Evolutionary conservation across 1,140 invertebrate species (phyloP).

Genomic region (Eubasilissa regina): DNA sequence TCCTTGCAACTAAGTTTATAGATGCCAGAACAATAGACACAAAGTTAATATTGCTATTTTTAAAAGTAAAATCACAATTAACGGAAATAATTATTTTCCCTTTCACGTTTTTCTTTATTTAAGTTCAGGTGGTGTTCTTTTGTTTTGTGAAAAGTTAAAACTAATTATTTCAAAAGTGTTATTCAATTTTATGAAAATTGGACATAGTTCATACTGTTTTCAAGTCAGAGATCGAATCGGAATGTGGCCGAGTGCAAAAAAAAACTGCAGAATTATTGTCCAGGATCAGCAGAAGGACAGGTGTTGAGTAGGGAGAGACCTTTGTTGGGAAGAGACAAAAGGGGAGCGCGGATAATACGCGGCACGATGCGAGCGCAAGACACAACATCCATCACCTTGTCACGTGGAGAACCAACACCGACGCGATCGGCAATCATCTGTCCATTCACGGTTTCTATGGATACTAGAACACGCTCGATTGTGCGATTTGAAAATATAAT

Average conservation of each 20-base stretch:
- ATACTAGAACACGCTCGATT: background rate
- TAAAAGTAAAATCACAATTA: no score
- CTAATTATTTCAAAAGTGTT: no score
- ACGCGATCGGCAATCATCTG: background rate
- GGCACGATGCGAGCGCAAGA: slow-evolving; percentile 5
- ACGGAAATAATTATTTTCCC: no score
- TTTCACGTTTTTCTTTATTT: no score
- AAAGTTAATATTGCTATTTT: no score
- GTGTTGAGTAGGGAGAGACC: slow-evolving; percentile 33
- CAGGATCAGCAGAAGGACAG: slow-evolving; percentile 26
- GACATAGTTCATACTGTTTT: background rate
- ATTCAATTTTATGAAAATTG: background rate
- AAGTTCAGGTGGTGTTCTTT: no score
- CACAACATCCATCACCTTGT: slow-evolving; percentile 21
- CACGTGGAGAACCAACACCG: background rate
- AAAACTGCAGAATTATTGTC: slow-evolving; percentile 27
- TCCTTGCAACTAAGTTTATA: no score
- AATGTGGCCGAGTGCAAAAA: slow-evolving; percentile 14
- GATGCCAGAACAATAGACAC: no score
- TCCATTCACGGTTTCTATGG: slow-evolving; percentile 1
- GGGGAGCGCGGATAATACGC: background rate
- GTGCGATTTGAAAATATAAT: background rate
- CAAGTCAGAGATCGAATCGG: background rate
- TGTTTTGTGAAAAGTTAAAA: no score
- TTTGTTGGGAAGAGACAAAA: slow-evolving; percentile 21